A percentile compares a stretch with the other conserved stretches of the same genome.
These are phyloP conservation scores for Hemithea aestivaria DNA, from an alignment of 2,888 invertebrate species.

Conservation along the genomic window DNA sequence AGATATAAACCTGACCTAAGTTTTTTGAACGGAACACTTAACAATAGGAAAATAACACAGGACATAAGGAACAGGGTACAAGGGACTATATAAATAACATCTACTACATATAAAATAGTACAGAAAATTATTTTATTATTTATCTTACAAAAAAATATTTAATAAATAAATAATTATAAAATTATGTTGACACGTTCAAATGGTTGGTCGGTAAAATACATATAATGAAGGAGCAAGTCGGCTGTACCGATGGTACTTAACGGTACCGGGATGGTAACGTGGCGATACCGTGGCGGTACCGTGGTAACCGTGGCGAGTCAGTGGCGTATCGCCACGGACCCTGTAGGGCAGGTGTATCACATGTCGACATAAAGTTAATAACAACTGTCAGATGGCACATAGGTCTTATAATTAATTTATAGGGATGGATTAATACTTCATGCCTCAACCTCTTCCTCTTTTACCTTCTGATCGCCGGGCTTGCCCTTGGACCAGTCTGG, in stretches of 20 bases:
- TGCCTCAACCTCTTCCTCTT: slow-evolving; percentile 90
- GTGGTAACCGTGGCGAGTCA: slow-evolving; percentile 20
- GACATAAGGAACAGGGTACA: slow-evolving; percentile 24
- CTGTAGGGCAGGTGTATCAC: slow-evolving; percentile 49
- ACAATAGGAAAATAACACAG: slow-evolving; percentile 14
- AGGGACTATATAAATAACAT: slow-evolving; percentile 38
- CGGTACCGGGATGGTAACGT: slow-evolving; percentile 4
- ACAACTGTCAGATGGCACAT: slow-evolving; percentile 55
- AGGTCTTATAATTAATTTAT: slow-evolving; percentile 64
- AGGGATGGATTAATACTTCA: slow-evolving; percentile 74
- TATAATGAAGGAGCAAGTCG: slow-evolving; percentile 45
- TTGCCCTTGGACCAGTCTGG: slow-evolving; percentile 97
- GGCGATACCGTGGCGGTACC: slow-evolving; percentile 21
- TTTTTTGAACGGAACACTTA: no score
- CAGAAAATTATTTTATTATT: slow-evolving; percentile 75
- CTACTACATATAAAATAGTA: slow-evolving; percentile 57
- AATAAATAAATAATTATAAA: slow-evolving; percentile 68
- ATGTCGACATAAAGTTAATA: slow-evolving; percentile 50
- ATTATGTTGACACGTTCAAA: slow-evolving; percentile 54
- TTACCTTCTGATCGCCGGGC: slow-evolving; percentile 93
- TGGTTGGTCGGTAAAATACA: slow-evolving; percentile 52
- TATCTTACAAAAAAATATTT: slow-evolving; percentile 72
- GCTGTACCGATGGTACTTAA: slow-evolving; percentile 25
- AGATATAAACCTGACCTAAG: no score
- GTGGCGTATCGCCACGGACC: no score